A percentile compares a stretch with the other conserved stretches of the same genome.
Conservation (phyloP, 2,113 vertebrate species). For the Delphinus delphis region DNA sequence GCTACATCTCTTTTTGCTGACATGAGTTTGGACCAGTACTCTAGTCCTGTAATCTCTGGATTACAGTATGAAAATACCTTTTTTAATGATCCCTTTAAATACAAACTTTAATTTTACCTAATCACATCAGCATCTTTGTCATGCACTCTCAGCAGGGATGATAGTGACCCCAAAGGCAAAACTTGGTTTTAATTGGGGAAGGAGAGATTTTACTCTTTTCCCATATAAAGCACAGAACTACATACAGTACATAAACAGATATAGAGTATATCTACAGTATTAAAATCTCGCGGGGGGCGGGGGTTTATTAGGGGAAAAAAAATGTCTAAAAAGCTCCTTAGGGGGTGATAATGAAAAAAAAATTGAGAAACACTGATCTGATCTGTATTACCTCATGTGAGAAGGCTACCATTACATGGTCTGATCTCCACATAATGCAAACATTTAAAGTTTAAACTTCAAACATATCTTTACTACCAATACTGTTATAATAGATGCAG, state of each 20-base stretch:
- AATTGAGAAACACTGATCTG: background rate
- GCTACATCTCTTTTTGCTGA: background rate
- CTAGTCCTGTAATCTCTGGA: background rate
- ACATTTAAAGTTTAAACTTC: constrained; percentile 44
- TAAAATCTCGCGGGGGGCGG: background rate
- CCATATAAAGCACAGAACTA: background rate
- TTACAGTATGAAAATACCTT: background rate
- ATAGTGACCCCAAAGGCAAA: background rate
- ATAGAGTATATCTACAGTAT: background rate
- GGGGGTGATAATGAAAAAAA: background rate
- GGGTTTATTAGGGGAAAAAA: background rate
- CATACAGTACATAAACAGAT: background rate
- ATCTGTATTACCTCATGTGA: background rate
- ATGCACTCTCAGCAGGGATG: background rate
- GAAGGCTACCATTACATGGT: background rate
- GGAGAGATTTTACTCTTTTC: background rate
- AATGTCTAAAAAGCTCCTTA: background rate
- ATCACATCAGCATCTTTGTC: background rate
- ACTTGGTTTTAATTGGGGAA: background rate
- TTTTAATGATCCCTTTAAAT: constrained; percentile 3
- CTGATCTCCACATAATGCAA: background rate
- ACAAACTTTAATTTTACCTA: background rate
- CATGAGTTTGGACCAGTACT: background rate
- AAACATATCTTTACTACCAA: constrained; percentile 31
- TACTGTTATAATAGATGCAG: background rate